Base-by-base conservation (phyloP, 2,888 invertebrate species). In the Aplocera efformata region DNA sequence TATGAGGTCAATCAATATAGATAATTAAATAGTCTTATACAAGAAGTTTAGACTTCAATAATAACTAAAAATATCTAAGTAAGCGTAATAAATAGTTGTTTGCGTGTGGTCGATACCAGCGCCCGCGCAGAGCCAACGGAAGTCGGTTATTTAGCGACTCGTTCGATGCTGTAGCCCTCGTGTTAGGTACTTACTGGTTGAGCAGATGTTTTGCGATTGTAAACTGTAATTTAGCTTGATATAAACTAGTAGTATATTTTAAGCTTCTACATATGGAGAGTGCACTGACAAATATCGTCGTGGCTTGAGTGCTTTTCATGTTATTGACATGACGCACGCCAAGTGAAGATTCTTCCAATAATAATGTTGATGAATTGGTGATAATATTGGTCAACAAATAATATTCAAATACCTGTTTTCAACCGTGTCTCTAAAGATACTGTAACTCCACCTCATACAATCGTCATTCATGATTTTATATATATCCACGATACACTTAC, bases 91-190 rank as follows among this genome's bases (percentile, higher is more conserved):
- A 60, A 61, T 63, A 60, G 56, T 61, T 56, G 55, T 65, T 68
- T 51, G 70, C 71, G 71, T 76, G 74, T 67, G 77, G 76, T 72
- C 68, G 65, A 27, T 50, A 50, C 52, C 37, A 50, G 55, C 55
- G 53, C 46, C 37, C 37, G 53, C 58, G 53, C 50, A 43, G 38
- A 30, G 41, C 61, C 60, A 58, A 65, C 78, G 79, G 82, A 79
- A 70, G 76, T 73, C 60, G 63, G 64, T 68, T 72, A 68, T 81
- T 80, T 72, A 72, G 72, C 72, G 61, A 64, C 62, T 63, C 56
- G 42, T 37, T 47, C 53, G 40, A 47, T 54, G 42, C 51, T 55
- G 51, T 50, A 50, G 42, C 49, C 40, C 50, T 50, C 42, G 33
- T 26, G 49, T 17, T 17, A 17, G 13, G 13, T 50, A 38, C 46